A percentile compares a stretch with the other conserved stretches of the same genome.
These are phyloP conservation scores for Nasonovia ribisnigri DNA, from an alignment of 2,888 invertebrate species.

Conservation along the genomic window DNA sequence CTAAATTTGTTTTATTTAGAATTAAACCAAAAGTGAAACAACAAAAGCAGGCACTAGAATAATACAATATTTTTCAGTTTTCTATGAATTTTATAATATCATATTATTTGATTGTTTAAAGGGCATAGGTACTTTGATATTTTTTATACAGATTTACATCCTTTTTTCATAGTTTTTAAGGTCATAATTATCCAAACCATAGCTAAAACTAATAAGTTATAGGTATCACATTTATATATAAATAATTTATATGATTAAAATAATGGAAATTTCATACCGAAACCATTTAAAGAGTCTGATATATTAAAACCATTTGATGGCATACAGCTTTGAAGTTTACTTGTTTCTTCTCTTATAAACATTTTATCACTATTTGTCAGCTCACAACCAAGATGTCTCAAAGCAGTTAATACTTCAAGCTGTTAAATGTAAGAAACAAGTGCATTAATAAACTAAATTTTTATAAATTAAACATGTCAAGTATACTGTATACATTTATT, in stretches of 20 bases:
- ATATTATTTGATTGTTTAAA: too few species aligned
- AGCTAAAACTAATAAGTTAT: neutral
- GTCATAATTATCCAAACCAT: too few species aligned
- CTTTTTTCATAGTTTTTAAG: too few species aligned
- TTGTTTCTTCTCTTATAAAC: slow-evolving; percentile 41
- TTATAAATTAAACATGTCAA: neutral
- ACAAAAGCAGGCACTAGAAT: too few species aligned
- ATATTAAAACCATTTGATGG: slow-evolving; percentile 49
- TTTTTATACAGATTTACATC: too few species aligned
- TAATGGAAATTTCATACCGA: slow-evolving; percentile 20
- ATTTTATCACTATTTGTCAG: slow-evolving; percentile 47
- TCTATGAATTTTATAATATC: too few species aligned
- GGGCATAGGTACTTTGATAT: too few species aligned
- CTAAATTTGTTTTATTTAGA: too few species aligned
- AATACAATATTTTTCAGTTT: too few species aligned
- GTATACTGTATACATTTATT: neutral
- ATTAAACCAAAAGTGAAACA: too few species aligned
- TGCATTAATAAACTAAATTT: neutral
- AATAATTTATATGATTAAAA: neutral
- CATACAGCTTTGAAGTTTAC: slow-evolving; percentile 18
- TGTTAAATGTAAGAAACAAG: neutral
- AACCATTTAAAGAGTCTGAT: slow-evolving; percentile 33
- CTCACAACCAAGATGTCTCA: slow-evolving; percentile 56
- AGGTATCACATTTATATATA: neutral
- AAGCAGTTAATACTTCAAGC: slow-evolving; percentile 59